Base-by-base conservation (phyloP, 2,113 vertebrate species). In the Takifugu bimaculatus region DNA sequence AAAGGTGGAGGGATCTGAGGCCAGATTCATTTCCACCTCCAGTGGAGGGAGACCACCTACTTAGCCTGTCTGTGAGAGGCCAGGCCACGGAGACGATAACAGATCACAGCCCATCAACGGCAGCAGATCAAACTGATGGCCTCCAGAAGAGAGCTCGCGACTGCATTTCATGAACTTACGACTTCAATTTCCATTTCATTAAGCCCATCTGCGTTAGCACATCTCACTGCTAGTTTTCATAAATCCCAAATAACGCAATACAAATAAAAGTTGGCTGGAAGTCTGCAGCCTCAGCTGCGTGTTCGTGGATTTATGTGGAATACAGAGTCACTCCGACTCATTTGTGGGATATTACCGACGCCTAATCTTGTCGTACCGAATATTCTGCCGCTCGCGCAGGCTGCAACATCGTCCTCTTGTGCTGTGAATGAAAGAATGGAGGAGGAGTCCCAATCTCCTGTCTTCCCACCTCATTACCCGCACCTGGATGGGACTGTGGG, bases 41-140 rank as follows among this genome's bases (percentile, higher is more conserved):
- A 90, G 82, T 91, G 91, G 89, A 91, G 90, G 83, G 88, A 91
- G 83, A 92, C 90, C 85, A 80, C 89, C 87, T 86, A 83, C 88
- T 89, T 85, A 85, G 86, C 78, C 85, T 63, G 77, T 82, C 82
- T 80, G 77, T 50, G 73, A 80, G 78, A 81, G 80, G 79, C 79
- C 81, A 84, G 82, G 77, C 88, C 85, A 87, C 80, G 49, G 86
- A 85, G 85, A 86, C 75, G 86, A 90, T 87, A 89, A 83, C 85
- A 86, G 86, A 89, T 89, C 86, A 82, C 77, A 75, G 72, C 82
- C 84, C 83, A 84, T 86, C 87, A 83, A 70, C 68, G 6, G 51
- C 63, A 54, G 58, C 4, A 5, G 66, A 83, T 85, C 80, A 62
- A 63, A 79, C 72, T 28, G 72, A 88, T 68, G 73, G 70, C 66